Conservation (phyloP, 2,888 invertebrate species). For the Agrilus biguttatus region DNA sequence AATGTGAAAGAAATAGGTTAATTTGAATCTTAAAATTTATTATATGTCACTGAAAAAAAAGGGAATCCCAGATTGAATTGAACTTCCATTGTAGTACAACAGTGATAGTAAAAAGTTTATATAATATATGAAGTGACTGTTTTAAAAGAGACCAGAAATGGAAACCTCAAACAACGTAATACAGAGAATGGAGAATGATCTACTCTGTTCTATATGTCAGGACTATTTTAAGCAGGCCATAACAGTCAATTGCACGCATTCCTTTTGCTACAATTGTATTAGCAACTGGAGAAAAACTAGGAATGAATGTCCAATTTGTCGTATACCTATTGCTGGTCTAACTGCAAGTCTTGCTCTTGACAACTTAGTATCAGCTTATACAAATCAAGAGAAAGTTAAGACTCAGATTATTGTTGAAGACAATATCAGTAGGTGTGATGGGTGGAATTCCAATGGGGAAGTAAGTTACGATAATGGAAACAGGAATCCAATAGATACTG, state of each 20-base stretch:
- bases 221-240: constrained; percentile 4
- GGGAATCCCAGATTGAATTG: too few species aligned
- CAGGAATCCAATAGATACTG: too few species aligned
- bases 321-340: constrained; percentile 1
- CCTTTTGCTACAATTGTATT: constrained; percentile 5
- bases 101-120: too few species aligned
- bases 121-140: too few species aligned
- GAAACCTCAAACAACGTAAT: constrained; percentile 2
- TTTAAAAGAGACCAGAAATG: neutral
- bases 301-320: constrained; percentile 5
- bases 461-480: too few species aligned
- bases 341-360: constrained; percentile 5
- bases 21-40: too few species aligned
- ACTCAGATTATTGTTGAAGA: too few species aligned
- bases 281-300: constrained; percentile 2
- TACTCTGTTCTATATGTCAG: constrained; percentile 5
- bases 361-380: constrained; percentile 5
- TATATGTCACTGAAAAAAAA: too few species aligned
- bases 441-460: too few species aligned
- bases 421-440: too few species aligned
- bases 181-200: constrained; percentile 2
- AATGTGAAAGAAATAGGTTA: too few species aligned
- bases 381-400: neutral
- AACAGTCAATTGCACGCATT: constrained; percentile 6
- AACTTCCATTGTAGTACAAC: too few species aligned